Evolutionary conservation across 2,888 invertebrate genomes (phyloP), one percentile per base, ranked within the genome.

Genomic region (Linnaemya tessellans): DNA sequence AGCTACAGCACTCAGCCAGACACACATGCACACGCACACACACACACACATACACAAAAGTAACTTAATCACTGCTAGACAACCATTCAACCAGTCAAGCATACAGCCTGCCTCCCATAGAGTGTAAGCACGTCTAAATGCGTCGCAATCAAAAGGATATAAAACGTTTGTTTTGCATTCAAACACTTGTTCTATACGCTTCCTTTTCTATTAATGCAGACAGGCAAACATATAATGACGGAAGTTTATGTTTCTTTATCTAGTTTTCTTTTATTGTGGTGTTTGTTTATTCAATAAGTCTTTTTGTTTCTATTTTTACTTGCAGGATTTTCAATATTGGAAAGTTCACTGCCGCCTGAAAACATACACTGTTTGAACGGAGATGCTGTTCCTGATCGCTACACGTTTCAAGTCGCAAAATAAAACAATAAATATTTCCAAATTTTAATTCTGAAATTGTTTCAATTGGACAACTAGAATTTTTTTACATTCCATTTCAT

Each of bases 211-310:
- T 64, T 79, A 43, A 67, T 62, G 18, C 56, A 43, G 18, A 49
- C 11, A 13, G 41, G 11, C 41, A 41, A 43, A 65, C 43, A 58
- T 58, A 51, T 70, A 75, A 56, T 65, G 58, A 60, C 65, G 71
- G 70, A 77, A 75, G 80, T 75, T 80, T 64, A 74, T 58, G 84
- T 64, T 30, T 70, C 30, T 30, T 30, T 30, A 5, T 79, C 75
- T 49, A 80, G 64, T 11, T 49, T 84, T 74, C 62, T 46, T 75
- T 58, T 70, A 43, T 62, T 74, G 15, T 54, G 20, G 13, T 1
- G 38, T 51, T 43, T 51, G 51, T 41, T n/a, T 18, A 18, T 9
- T 49, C 2, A 49, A 18, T 60, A 15, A 9, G 25, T 20, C 15
- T 22, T 13, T 30, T n/a, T 62, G 3, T 41, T 7, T 64, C 20